Percentiles rank a stretch among this genome's conserved stretches.
These are phyloP conservation scores for Danaus melanippus DNA, from an alignment of 1,140 invertebrate genomes.

Conservation along the genomic window DNA sequence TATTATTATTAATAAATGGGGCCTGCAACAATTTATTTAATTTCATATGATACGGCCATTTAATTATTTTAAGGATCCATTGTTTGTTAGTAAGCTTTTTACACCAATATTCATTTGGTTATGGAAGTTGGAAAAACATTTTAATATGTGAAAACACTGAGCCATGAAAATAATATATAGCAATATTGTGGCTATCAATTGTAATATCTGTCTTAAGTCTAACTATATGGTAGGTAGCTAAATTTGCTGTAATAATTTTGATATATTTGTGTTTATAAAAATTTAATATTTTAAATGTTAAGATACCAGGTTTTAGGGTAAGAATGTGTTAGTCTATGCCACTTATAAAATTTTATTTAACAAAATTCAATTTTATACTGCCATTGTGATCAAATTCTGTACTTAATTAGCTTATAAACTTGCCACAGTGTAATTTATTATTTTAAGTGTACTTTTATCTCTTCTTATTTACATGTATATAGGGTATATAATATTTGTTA, in stretches of 20 bases:
- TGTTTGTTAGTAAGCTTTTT: too few species aligned
- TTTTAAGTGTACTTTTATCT: constrained; percentile 27
- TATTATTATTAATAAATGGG: too few species aligned
- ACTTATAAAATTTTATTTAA: constrained; percentile 21
- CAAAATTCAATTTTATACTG: constrained; percentile 25
- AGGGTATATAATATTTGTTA: constrained; percentile 27
- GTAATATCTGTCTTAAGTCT: constrained; percentile 33
- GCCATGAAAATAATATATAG: constrained; percentile 10
- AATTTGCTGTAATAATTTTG: constrained; percentile 52
- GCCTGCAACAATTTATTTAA: too few species aligned
- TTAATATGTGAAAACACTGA: too few species aligned
- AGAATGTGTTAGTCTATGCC: constrained; percentile 19
- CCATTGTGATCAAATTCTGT: constrained; percentile 50
- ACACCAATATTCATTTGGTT: too few species aligned
- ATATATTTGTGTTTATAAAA: constrained; percentile 43
- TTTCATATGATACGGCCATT: constrained; percentile 1
- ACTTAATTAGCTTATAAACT: constrained; percentile 47
- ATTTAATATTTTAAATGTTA: constrained; percentile 30
- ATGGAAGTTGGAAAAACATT: too few species aligned
- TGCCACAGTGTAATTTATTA: constrained; percentile 32
- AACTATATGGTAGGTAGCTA: constrained; percentile 54
- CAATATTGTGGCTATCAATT: constrained; percentile 41
- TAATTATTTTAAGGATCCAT: too few species aligned
- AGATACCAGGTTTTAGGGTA: constrained; percentile 21
- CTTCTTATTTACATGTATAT: constrained; percentile 44